Evolutionary conservation across 2,113 vertebrate genomes (phyloP), one percentile per base, ranked within the genome.

Genomic region (Ochotona princeps): DNA sequence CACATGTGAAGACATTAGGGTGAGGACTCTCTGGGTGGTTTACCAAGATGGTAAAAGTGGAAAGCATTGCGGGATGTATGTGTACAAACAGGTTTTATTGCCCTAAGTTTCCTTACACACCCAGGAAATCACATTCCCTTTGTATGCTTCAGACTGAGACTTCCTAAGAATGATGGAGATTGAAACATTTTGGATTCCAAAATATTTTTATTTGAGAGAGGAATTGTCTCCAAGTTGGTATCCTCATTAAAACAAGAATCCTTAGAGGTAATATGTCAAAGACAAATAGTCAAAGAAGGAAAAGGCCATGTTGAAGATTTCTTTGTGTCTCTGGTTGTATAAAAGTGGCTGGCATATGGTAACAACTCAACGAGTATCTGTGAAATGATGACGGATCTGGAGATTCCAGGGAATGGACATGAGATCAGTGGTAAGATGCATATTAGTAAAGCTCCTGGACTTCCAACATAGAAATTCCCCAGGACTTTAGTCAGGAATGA

Each of bases 1-100:
- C 89, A 85, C 8, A 10, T 84, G n/a, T 84, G 69, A 91, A 84
- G 78, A 83, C 28, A 8, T 83, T 89, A n/a, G 87, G 80, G 30
- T 89, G 87, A 89, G 65, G 61, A 74, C 84, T 88, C 38, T 44
- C 38, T 90, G 75, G 70, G 93, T 60, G 60, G 75, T 83, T 96
- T 73, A 79, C 72, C 49, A 26, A 18, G 72, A 74, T 87, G 87
- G 32, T 72, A 25, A n/a, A 87, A 89, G 25, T 89, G 57, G 95
- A 70, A 91, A 49, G 23, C 6, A 61, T 35, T 76, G 86, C 76
- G 83, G 89, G 87, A 96, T 94, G 47, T 89, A 38, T 44, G 44
- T 93, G 83, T 91, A 7, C 63, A 91, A 94, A 80, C 70, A 91
- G 49, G 72, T 92, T 95, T 95, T 89, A 89, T 44, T 94, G 67